A percentile compares a stretch with the other conserved stretches of the same genome.
These are phyloP conservation scores for Megastigmus dorsalis DNA, from an alignment of 2,888 invertebrate species.

Conservation along the genomic window DNA sequence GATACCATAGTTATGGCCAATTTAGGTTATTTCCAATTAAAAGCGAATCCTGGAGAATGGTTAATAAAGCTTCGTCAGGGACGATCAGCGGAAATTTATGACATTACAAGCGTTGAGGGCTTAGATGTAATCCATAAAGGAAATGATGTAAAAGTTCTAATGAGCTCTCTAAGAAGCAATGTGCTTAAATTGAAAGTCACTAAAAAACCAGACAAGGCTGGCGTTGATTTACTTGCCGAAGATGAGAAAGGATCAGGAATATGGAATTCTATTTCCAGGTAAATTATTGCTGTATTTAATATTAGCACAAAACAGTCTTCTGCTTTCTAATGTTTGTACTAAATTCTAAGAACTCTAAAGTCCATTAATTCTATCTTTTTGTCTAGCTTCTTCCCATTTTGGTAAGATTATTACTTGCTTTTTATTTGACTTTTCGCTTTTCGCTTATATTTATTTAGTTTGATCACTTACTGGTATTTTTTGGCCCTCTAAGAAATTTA, in stretches of 20 bases:
- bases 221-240: slow-evolving; percentile 90
- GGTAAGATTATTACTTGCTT: slow-evolving; percentile 67
- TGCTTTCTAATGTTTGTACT: slow-evolving; percentile 40
- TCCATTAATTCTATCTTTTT: slow-evolving; percentile 63
- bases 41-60: slow-evolving; percentile 99
- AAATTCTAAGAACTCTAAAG: slow-evolving; percentile 38
- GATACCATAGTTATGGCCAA: slow-evolving; percentile 99
- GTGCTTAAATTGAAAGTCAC: slow-evolving; percentile 93
- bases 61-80: slow-evolving; percentile 91
- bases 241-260: slow-evolving; percentile 84
- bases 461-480: too few relatives aligned
- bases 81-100: slow-evolving; percentile 95
- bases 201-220: slow-evolving; percentile 92
- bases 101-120: slow-evolving; percentile 80
- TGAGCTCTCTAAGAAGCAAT: slow-evolving; percentile 90
- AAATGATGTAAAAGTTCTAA: slow-evolving; percentile 81
- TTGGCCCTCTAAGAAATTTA: slow-evolving; percentile 35
- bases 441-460: slow-evolving; percentile 32
- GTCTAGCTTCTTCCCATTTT: slow-evolving; percentile 71
- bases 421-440: slow-evolving; percentile 43
- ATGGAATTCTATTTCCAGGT: slow-evolving; percentile 97
- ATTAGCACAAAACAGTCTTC: not conserved
- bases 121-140: slow-evolving; percentile 75
- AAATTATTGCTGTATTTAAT: slow-evolving; percentile 49
- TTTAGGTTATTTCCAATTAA: slow-evolving; percentile 98